Base-by-base conservation (phyloP, 2,888 invertebrate genomes). In the Gastracanthus pulcherrimus region DNA sequence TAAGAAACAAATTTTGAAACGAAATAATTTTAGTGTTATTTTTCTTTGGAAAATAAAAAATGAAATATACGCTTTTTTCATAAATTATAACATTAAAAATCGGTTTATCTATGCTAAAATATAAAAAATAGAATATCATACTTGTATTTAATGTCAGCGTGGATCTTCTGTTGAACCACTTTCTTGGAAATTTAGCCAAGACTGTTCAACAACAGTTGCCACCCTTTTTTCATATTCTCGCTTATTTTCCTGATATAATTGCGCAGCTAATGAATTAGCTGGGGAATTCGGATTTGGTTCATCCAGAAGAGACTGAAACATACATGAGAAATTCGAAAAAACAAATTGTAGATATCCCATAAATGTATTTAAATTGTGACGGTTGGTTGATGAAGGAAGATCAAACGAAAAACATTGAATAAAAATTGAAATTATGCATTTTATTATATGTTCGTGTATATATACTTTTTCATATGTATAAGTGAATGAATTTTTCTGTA, bases 211-310 rank as follows among this genome's bases (percentile, higher is more conserved):
- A 83, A 94, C 93, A 60, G 93, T 93, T 80, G 94, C 93, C 66
- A 95, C 95, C 88, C 94, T 92, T 89, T 94, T 94, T 89, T 94
- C 94, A 88, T 95, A 95, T 87, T 95, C 95, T 67, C 94, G 91
- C 81, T 94, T 92, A 89, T 95, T 94, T 87, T 94, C 94, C 88
- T 94, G 94, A 89, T 95, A 95, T 76, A 95, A 92, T 89, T 95
- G 94, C 3, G 95, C 95, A 41, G 95, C 95, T 84, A 94, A 90
- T 84, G 94, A 94, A 90, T 95, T 95, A 55, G 95, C 95, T 69
- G 95, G 95, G 67, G 94, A 94, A 91, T 95, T 95, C 76, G 95
- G 95, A 90, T 95, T 95, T 48, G 95, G 95, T 89, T 95, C 95
- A 88, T 95, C 95, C 87, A 95, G 92, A 86, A 95, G 92, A 38